Conservation (phyloP, 2,113 vertebrate species). For the Phalacrocorax carbo region DNA sequence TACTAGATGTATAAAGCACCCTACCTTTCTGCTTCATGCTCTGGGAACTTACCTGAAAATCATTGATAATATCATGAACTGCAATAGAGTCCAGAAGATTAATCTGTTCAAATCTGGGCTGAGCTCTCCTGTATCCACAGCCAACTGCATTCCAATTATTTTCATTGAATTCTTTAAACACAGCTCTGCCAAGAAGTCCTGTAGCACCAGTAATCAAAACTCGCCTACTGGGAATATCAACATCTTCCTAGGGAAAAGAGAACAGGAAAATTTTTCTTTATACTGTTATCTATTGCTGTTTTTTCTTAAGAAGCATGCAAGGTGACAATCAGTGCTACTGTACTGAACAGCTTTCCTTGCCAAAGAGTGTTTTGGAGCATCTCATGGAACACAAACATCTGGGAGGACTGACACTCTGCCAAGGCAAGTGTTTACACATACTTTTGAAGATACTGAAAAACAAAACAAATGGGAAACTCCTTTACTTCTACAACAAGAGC, state of each 20-base stretch:
- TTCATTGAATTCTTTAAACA: constrained; percentile 87
- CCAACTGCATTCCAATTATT: constrained; percentile 85
- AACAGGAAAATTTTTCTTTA: background rate
- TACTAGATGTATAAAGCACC: fast-evolving
- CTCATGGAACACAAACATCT: background rate
- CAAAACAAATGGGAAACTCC: background rate
- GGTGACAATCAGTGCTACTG: background rate
- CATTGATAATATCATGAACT: constrained; percentile 81
- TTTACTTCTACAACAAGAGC: background rate
- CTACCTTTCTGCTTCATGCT: background rate
- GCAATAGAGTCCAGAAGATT: constrained; percentile 87
- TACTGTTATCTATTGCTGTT: background rate
- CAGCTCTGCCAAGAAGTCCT: constrained; percentile 89
- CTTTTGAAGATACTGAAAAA: background rate
- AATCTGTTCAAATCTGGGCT: constrained; percentile 84
- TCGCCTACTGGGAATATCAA: constrained; percentile 71
- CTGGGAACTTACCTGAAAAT: constrained; percentile 82
- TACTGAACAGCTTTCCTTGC: background rate
- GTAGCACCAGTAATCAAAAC: constrained; percentile 92
- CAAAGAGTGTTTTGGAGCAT: background rate
- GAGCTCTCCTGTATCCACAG: constrained; percentile 85
- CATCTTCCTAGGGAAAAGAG: constrained; percentile 76
- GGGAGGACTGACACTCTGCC: background rate
- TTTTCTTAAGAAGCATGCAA: background rate
- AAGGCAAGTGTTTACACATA: background rate